A percentile compares a stretch with the other conserved stretches of the same genome.
Evolutionary conservation across 2,888 invertebrate genomes (phyloP).

Genomic region (Celastrina argiolus): DNA sequence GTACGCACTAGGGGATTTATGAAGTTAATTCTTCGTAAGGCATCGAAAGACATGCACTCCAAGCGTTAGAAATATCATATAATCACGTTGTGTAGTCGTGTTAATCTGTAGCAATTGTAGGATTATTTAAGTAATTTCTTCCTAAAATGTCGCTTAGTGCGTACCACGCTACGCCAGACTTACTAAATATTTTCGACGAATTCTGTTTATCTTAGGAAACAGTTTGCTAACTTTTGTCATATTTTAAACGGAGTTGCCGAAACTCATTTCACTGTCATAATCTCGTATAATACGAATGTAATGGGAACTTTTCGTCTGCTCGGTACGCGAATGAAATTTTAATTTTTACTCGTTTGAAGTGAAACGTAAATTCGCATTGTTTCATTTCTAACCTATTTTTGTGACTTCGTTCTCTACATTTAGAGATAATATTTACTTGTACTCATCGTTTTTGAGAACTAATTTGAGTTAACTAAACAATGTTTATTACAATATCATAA

Average conservation of each 20-base stretch:
- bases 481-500: too few relatives aligned
- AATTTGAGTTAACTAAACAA: too few relatives aligned
- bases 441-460: too few relatives aligned
- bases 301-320: constrained; percentile 29
- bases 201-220: constrained; percentile 62
- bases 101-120: too few relatives aligned
- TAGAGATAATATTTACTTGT: background rate
- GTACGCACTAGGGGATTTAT: background rate
- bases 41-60: too few relatives aligned
- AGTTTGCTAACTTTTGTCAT: constrained; percentile 51
- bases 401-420: background rate
- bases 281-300: constrained; percentile 37
- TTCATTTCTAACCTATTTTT: background rate
- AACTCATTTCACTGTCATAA: constrained; percentile 39
- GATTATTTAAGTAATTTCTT: too few relatives aligned
- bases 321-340: constrained; percentile 21
- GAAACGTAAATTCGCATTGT: constrained; percentile 10
- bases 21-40: too few relatives aligned
- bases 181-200: constrained; percentile 60
- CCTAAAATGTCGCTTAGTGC: background rate
- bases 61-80: too few relatives aligned
- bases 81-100: too few relatives aligned
- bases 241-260: constrained; percentile 49
- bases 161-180: constrained; percentile 31
- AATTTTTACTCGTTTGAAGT: constrained; percentile 15